These are phyloP conservation scores for Megamerina dolium DNA, from an alignment of 2,888 invertebrate species.

Conservation along the genomic window DNA sequence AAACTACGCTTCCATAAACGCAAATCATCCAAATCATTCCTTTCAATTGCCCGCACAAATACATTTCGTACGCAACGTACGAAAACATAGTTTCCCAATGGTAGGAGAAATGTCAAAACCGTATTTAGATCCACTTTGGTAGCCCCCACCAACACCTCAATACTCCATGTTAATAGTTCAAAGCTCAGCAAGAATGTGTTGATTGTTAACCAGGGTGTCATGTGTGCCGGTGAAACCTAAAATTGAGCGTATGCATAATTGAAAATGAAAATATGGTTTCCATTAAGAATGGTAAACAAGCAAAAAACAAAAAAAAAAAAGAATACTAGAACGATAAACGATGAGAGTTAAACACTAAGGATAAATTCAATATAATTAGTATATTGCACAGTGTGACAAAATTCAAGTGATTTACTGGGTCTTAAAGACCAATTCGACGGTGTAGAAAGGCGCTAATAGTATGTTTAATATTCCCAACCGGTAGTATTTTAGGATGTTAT, in stretches of 20 bases:
- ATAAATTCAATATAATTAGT: too few relatives aligned
- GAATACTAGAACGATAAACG: background rate
- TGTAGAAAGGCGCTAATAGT: too few relatives aligned
- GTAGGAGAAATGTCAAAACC: slow-evolving; percentile 20
- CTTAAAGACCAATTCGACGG: too few relatives aligned
- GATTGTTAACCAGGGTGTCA: slow-evolving; percentile 31
- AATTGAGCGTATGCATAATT: slow-evolving; percentile 9
- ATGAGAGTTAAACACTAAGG: too few relatives aligned
- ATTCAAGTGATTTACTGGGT: too few relatives aligned
- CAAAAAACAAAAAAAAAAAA: background rate
- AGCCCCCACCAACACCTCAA: slow-evolving; percentile 25
- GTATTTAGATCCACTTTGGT: slow-evolving; percentile 24
- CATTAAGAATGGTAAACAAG: too few relatives aligned
- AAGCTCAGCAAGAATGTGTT: slow-evolving; percentile 25
- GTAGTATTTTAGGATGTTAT: too few relatives aligned
- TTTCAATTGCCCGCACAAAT: slow-evolving; percentile 27
- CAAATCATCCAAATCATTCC: slow-evolving; percentile 23
- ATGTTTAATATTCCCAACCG: too few relatives aligned
- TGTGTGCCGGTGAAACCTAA: slow-evolving; percentile 32
- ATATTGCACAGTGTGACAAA: too few relatives aligned
- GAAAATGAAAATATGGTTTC: slow-evolving; percentile 3
- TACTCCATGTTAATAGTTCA: slow-evolving; percentile 29
- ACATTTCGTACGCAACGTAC: slow-evolving; percentile 30
- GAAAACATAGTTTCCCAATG: slow-evolving; percentile 21
- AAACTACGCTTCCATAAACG: slow-evolving; percentile 19